Conservation (phyloP, 1,140 invertebrate genomes). For the Drosophila triauraria region DNA sequence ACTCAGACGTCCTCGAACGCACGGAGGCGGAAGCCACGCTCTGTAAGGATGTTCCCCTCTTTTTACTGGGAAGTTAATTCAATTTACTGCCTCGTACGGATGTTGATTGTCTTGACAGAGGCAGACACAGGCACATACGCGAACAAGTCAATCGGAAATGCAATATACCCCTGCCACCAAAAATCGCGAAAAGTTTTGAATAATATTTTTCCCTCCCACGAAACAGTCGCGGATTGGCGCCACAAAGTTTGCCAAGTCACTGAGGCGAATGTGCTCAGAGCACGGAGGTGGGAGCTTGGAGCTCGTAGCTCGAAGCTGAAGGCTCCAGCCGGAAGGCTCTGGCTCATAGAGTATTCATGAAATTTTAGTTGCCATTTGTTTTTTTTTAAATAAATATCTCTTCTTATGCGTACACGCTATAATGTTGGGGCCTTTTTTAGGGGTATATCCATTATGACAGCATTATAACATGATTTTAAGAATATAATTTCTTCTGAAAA, state of each 20-base stretch:
- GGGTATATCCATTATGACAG: neutral
- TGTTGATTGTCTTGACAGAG: slow-evolving; percentile 18
- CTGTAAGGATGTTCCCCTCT: neutral
- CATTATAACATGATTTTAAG: too few relatives aligned
- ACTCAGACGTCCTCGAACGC: slow-evolving; percentile 19
- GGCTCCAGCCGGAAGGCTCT: slow-evolving; percentile 10
- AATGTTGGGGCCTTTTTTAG: neutral
- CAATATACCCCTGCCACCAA: slow-evolving; percentile 49
- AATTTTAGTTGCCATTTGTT: slow-evolving; percentile 41
- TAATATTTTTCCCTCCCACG: slow-evolving; percentile 32
- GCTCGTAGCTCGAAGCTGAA: neutral
- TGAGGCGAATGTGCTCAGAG: slow-evolving; percentile 9
- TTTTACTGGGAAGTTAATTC: slow-evolving; percentile 50
- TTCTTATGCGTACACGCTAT: slow-evolving; percentile 12
- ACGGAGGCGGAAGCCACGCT: slow-evolving; percentile 62
- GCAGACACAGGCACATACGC: slow-evolving; percentile 5
- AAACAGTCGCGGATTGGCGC: slow-evolving; percentile 32
- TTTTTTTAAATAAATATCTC: slow-evolving; percentile 10
- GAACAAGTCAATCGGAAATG: slow-evolving; percentile 33
- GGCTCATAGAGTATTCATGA: slow-evolving; percentile 53
- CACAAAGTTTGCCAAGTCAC: slow-evolving; percentile 55
- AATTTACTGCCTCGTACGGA: slow-evolving; percentile 57
- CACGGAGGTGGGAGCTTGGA: neutral
- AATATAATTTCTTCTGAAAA: too few relatives aligned
- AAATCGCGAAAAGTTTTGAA: slow-evolving; percentile 49